Evolutionary conservation across 2,797 vertebrate species (phyloP), one percentile per base, ranked within the genome.

Genomic region (Alcedo quadribrachys): DNA sequence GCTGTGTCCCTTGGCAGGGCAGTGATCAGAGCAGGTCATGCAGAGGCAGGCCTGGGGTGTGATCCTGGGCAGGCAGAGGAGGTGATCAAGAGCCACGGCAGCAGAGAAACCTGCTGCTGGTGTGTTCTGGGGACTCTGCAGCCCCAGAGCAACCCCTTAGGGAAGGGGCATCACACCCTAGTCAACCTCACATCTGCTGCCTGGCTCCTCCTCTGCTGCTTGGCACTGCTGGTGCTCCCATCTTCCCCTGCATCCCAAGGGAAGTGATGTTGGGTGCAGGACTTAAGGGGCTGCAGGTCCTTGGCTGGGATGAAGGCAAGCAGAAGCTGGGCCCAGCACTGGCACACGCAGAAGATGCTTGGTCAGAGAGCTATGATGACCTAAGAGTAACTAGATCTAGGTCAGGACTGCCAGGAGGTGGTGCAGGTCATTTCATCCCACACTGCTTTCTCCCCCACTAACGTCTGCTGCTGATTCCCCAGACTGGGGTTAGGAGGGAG

Each of bases 261-360:
- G 43, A 42, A 50, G 50, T 30, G 28, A 19, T 5, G 30, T 8
- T 0, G 1, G 43, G 8, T 8, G 28, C 33, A 48, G 71, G 46
- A 53, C 7, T 5, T 22, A 48, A 76, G 51, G 30, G 19, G 27
- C 25, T 42, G 27, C 18, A 28, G 5, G 24, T 7, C 27, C 25
- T 4, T 3, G 27, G 50, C 27, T 0, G 0, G 25, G 60, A 45
- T 2, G 30, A 74, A 60, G 24, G 42, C 0, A 5, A 40, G 35
- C 27, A 73, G 73, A 63, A 48, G n/a, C 27, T 5, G 65, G 32
- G 53, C 20, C 11, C 14, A 70, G 19, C 25, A 1, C 22, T 4
- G n/a, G 25, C 27, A 43, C 2, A 3, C 1, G 12, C 63, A 27
- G 48, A 62, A 60, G 51, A 37, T 2, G 20, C 57, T 79, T 5